Evolutionary conservation across 1,140 invertebrate genomes (phyloP).

Genomic region (Ceratosolen solmsi): DNA sequence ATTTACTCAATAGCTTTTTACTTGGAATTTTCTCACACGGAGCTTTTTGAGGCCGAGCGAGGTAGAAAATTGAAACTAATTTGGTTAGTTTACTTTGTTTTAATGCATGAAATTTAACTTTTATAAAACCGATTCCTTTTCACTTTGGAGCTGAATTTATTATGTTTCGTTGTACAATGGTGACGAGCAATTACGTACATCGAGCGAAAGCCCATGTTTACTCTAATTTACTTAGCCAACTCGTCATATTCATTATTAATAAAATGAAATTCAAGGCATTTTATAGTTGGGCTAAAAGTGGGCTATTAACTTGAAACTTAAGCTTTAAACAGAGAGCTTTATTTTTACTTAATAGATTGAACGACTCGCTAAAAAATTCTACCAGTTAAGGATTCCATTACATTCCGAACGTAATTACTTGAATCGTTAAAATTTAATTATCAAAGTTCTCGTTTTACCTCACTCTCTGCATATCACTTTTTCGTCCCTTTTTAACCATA

Average conservation of each 20-base stretch:
- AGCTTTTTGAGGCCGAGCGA: not conserved
- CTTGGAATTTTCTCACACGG: not conserved
- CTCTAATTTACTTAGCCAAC: not conserved
- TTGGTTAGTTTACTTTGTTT: slow-evolving; percentile 39
- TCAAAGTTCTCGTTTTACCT: not conserved
- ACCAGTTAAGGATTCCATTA: not conserved
- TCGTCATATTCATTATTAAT: not conserved
- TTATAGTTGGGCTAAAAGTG: not conserved
- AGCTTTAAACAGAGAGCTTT: not conserved
- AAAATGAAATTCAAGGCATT: not conserved
- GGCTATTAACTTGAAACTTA: not conserved
- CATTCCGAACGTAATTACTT: not conserved
- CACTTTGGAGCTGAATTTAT: not conserved
- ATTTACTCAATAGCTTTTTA: slow-evolving; percentile 47
- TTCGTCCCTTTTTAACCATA: not conserved
- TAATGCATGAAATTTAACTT: slow-evolving; percentile 16
- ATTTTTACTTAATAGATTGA: slow-evolving; percentile 1
- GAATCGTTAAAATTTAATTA: not conserved
- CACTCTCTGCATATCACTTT: not conserved
- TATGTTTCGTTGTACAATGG: not conserved
- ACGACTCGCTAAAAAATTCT: not conserved
- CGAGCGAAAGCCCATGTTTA: not conserved
- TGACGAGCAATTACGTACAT: not conserved
- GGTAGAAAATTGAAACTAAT: slow-evolving; percentile 37
- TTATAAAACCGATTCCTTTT: not conserved